Evolutionary conservation across 2,113 vertebrate genomes (phyloP).

Genomic region (Macrotus californicus): DNA sequence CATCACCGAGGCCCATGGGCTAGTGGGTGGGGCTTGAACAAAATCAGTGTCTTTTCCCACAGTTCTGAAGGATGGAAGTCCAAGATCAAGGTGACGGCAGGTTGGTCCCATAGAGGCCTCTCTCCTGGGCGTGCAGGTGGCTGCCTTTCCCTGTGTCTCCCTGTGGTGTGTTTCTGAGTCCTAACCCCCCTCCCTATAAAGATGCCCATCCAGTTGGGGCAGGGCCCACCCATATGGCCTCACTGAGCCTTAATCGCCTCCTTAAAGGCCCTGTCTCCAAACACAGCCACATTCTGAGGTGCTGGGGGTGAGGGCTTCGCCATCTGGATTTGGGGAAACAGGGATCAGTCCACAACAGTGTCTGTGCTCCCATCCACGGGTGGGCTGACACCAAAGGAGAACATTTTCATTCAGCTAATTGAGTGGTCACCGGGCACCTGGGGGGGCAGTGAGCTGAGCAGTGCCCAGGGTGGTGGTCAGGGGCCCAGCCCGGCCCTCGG

Average conservation of each 20-base stretch:
- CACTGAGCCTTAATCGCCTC: not conserved
- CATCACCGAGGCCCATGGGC: fast-evolving
- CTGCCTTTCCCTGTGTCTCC: fast-evolving
- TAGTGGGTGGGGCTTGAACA: fast-evolving
- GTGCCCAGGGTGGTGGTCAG: fast-evolving
- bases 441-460: fast-evolving
- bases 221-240: not conserved
- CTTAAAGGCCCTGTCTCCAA: not conserved
- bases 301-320: fast-evolving
- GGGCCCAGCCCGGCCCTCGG: not conserved
- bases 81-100: not conserved
- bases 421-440: fast-evolving
- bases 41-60: not conserved
- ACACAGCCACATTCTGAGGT: fast-evolving
- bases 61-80: not conserved
- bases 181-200: too few species aligned
- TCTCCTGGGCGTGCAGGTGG: not conserved
- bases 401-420: fast-evolving
- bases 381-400: not conserved
- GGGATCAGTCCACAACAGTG: fast-evolving
- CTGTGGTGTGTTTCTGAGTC: too few species aligned
- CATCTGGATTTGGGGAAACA: fast-evolving
- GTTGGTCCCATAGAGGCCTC: not conserved
- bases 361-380: not conserved
- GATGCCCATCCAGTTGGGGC: fast-evolving